Evolutionary conservation across 2,888 invertebrate species (phyloP).

Genomic region (Polyploca ridens): DNA sequence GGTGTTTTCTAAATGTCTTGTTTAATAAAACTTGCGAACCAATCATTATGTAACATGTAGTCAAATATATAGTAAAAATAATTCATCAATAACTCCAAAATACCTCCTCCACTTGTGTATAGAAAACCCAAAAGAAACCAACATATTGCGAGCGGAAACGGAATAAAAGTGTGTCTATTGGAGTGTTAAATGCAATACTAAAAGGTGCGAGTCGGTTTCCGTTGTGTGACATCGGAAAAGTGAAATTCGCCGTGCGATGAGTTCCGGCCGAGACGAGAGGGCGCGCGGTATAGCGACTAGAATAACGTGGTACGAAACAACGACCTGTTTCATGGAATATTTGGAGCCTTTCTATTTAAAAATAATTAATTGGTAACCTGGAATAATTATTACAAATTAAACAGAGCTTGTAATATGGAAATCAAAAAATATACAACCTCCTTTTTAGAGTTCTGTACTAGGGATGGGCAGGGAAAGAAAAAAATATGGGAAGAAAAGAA

Average conservation of each 20-base stretch:
- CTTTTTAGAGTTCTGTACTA: too few species aligned
- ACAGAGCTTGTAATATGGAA: too few species aligned
- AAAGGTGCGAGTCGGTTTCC: constrained; percentile 56
- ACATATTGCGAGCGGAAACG: constrained; percentile 26
- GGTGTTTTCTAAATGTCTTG: too few species aligned
- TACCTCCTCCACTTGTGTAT: not conserved
- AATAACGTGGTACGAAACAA: constrained; percentile 22
- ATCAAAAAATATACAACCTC: too few species aligned
- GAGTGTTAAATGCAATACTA: constrained; percentile 55
- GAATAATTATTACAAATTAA: too few species aligned
- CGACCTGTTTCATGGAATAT: too few species aligned
- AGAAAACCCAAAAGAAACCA: not conserved
- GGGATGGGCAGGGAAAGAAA: too few species aligned
- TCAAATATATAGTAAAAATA: not conserved
- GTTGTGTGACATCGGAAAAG: constrained; percentile 48
- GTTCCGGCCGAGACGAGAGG: constrained; percentile 32
- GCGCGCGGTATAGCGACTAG: not conserved
- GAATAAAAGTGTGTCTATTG: constrained; percentile 43
- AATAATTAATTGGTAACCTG: too few species aligned
- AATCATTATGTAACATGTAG: too few species aligned
- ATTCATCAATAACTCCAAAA: not conserved
- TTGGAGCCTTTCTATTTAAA: too few species aligned
- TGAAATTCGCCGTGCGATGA: constrained; percentile 54
- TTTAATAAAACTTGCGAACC: too few species aligned
- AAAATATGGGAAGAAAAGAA: too few species aligned